phyloP scores from a whole-genome alignment of 2,888 invertebrate species.

The Tenthredo scrophulariae region DNA sequence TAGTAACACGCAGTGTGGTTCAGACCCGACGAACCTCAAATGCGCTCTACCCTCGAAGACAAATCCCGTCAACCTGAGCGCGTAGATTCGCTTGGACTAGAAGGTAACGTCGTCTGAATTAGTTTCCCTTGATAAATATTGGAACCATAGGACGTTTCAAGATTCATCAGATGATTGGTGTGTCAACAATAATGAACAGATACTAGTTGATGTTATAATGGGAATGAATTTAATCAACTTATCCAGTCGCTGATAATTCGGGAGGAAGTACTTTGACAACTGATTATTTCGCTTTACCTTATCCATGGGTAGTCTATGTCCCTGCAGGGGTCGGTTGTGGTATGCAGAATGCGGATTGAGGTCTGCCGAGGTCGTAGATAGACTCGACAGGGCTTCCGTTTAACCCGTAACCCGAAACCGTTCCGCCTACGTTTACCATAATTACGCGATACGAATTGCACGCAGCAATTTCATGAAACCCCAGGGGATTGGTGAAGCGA shows the following conservation, averaged over 20 bases:
- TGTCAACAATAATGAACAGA: neutral
- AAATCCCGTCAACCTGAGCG: constrained; percentile 24
- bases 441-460: constrained; percentile 53
- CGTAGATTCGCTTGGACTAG: neutral
- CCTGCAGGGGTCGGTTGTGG: constrained; percentile 42
- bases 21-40: constrained; percentile 39
- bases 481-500: constrained; percentile 40
- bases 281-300: constrained; percentile 34
- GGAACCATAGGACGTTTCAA: neutral
- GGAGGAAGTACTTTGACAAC: neutral
- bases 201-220: neutral
- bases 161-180: neutral
- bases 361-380: constrained; percentile 52
- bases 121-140: neutral
- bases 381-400: constrained; percentile 47
- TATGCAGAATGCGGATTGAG: constrained; percentile 54
- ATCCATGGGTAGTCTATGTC: constrained; percentile 41
- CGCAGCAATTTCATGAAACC: constrained; percentile 47
- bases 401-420: constrained; percentile 45
- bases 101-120: neutral
- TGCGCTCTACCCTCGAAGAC: constrained; percentile 34
- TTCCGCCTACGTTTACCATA: constrained; percentile 53
- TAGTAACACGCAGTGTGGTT: constrained; percentile 64
- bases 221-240: neutral
- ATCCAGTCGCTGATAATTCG: neutral